Evolutionary conservation across 2,797 vertebrate genomes (phyloP).

Genomic region (Natrix natrix): DNA sequence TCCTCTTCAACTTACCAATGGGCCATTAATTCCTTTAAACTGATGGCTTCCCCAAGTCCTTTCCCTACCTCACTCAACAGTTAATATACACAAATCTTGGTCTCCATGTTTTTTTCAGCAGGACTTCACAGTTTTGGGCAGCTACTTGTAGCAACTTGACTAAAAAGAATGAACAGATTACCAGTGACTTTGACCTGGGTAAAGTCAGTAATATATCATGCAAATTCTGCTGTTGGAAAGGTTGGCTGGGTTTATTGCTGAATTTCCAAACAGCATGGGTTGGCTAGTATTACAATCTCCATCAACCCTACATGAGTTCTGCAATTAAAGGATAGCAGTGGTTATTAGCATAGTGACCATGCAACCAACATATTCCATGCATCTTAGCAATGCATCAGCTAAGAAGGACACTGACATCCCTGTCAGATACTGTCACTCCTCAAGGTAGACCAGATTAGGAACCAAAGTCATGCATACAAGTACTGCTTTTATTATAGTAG

Average conservation of each 20-base stretch:
- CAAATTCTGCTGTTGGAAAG: background rate
- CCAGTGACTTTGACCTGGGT: background rate
- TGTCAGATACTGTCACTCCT: background rate
- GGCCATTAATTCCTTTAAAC: conserved; percentile 61
- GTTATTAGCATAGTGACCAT: background rate
- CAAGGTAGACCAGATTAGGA: background rate
- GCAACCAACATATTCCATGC: background rate
- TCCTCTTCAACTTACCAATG: conserved; percentile 56
- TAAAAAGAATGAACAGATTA: background rate
- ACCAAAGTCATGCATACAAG: background rate
- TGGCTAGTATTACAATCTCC: background rate
- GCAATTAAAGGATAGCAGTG: background rate
- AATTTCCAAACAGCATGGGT: background rate
- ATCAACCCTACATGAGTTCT: background rate
- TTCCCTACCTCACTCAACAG: background rate
- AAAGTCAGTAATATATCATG: background rate
- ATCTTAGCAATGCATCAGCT: background rate
- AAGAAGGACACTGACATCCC: background rate
- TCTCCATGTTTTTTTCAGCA: background rate
- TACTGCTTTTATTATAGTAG: background rate
- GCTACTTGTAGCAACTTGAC: background rate
- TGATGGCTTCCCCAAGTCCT: conserved; percentile 36
- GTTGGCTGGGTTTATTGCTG: background rate
- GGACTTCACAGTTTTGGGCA: background rate
- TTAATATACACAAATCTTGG: background rate